Base-by-base conservation (phyloP, 2,888 invertebrate species). In the Balanococcus diminutus region DNA sequence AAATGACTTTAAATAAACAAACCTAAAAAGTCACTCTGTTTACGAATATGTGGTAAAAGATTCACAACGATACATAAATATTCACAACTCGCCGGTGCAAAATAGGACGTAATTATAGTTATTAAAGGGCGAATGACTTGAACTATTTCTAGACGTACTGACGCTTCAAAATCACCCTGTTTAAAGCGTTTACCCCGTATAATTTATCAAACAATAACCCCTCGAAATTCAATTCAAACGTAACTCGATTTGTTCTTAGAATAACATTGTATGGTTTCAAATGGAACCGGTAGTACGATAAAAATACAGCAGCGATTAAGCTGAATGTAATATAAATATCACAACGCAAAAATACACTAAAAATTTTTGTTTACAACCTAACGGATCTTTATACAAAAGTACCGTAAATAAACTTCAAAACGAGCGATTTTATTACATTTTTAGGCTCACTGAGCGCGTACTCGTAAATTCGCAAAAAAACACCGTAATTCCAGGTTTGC, bases 51-150 rank as follows among this genome's bases (percentile, higher is more conserved):
- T 67, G 61, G 28, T 32, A 32, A 75, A 32, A 75, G n/a, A 32
- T 75, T 75, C 75, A 75, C 75, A 32, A 32, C 75, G 75, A 32
- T 75, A 75, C 75, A 32, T 75, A 75, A 75, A 75, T 75, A n/a
- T 75, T 75, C 75, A 75, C 75, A 75, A 75, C 75, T 75, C 75
- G 32, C n/a, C 32, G 75, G 22, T 8, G 32, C 32, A 32, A 19
- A 51, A 51, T 51, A n/a, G 51, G 51, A 51, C 51, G 75, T 67
- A 67, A 75, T 25, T 14, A 75, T 36, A n/a, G 28, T 67, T 67
- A 67, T 31, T 14, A 28, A 31, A 75, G 32, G 36, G 75, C 32
- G 11, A 4, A 67, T 16, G 4, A 28, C 28, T 28, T 6, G 2
- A 3, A 11, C 42, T 3, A 14, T 42, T 42, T 42, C 3, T 42